Percentiles rank a stretch among this genome's conserved stretches.
Conservation (phyloP, 2,113 vertebrate genomes). For the Elanoides forficatus region DNA sequence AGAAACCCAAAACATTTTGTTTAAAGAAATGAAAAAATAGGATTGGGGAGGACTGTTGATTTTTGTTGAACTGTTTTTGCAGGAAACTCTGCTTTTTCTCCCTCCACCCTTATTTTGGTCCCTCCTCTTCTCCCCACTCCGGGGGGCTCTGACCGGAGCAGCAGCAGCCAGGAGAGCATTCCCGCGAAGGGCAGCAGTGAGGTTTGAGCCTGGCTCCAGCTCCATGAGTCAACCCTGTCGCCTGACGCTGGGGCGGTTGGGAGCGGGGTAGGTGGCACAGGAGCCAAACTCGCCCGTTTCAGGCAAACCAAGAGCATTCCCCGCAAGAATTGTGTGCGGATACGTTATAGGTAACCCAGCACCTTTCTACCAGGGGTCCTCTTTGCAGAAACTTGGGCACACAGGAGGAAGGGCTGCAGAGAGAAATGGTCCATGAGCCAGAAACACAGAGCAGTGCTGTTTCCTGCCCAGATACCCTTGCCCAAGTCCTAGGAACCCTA, state of each 20-base stretch:
- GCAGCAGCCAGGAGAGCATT: not conserved
- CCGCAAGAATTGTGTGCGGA: not conserved
- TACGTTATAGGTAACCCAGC: not conserved
- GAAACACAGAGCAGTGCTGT: not conserved
- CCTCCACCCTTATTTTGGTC: not conserved
- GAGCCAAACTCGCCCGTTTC: not conserved
- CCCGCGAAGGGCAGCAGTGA: not conserved
- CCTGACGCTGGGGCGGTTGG: not conserved
- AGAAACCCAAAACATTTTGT: not conserved
- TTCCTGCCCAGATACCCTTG: not conserved
- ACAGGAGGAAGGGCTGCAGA: not conserved
- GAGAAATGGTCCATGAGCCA: not conserved
- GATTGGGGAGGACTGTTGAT: not conserved
- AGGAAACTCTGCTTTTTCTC: not conserved
- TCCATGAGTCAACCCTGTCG: accelerated
- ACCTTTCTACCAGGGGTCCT: not conserved
- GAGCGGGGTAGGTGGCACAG: not conserved
- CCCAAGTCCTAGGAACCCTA: not conserved
- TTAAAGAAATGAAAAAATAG: not conserved
- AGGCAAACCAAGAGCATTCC: not conserved
- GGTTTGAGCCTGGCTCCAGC: not conserved
- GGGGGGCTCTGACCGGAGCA: not conserved
- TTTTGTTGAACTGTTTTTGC: not conserved
- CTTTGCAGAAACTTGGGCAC: not conserved
- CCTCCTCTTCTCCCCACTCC: not conserved